These are phyloP conservation scores for Passer montanus DNA, from an alignment of 2,113 vertebrate species.

Conservation along the genomic window DNA sequence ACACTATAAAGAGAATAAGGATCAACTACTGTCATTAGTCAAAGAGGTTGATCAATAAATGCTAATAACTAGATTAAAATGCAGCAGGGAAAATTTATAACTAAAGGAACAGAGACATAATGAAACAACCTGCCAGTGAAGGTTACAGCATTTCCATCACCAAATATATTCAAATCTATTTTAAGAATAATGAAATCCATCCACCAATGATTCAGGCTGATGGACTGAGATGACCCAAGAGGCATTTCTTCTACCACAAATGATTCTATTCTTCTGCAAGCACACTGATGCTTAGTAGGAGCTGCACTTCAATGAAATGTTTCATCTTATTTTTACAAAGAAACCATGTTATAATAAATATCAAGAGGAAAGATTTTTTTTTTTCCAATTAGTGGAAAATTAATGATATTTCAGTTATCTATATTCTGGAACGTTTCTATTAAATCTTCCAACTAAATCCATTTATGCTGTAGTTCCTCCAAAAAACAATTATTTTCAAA, in stretches of 20 bases:
- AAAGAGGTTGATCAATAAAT: not conserved
- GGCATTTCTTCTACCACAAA: not conserved
- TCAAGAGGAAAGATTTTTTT: not conserved
- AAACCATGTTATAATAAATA: not conserved
- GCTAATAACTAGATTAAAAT: not conserved
- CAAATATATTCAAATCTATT: constrained; percentile 6
- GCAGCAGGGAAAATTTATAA: not conserved
- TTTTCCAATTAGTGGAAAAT: constrained; percentile 1
- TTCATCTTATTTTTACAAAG: not conserved
- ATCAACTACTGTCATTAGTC: not conserved
- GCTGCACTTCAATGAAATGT: not conserved
- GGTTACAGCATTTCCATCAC: not conserved
- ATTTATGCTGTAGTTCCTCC: not conserved
- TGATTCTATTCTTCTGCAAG: constrained; percentile 4
- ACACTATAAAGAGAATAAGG: not conserved
- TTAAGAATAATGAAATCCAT: constrained; percentile 27
- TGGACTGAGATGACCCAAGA: not conserved
- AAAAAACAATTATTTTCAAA: constrained; percentile 1
- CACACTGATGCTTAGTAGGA: not conserved
- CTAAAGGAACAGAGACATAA: not conserved
- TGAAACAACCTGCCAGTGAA: not conserved
- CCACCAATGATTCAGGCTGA: not conserved
- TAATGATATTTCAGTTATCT: not conserved
- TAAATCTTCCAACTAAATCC: not conserved
- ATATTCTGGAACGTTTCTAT: not conserved